phyloP scores from a whole-genome alignment of 1,140 invertebrate species.

The Manduca sexta region DNA sequence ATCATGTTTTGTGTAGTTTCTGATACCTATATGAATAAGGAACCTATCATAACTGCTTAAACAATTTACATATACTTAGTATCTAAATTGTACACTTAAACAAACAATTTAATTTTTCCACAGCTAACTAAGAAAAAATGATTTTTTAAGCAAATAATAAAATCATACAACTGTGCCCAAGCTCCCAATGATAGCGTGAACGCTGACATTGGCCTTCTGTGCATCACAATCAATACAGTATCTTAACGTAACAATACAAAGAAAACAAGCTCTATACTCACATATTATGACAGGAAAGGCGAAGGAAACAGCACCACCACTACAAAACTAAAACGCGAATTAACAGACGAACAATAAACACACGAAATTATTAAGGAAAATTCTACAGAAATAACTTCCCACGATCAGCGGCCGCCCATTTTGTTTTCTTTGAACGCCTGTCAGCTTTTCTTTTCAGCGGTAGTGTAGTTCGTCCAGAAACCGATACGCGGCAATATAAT shows the following conservation, averaged over 20 bases:
- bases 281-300: slow-evolving; percentile 25
- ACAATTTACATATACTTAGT: too few species aligned
- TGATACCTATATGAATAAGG: too few species aligned
- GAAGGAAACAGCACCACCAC: slow-evolving; percentile 31
- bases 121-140: too few species aligned
- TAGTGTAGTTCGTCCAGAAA: neutral
- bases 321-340: slow-evolving; percentile 17
- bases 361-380: slow-evolving; percentile 30
- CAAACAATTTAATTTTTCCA: too few species aligned
- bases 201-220: slow-evolving; percentile 59
- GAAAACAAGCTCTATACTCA: slow-evolving; percentile 28
- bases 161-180: slow-evolving; percentile 14
- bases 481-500: neutral
- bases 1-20: too few species aligned
- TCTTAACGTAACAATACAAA: slow-evolving; percentile 20
- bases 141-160: too few species aligned
- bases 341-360: slow-evolving; percentile 18
- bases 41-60: too few species aligned
- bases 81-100: too few species aligned
- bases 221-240: slow-evolving; percentile 48
- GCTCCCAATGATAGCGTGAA: slow-evolving; percentile 15
- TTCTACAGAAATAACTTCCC: slow-evolving; percentile 20
- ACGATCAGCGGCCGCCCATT: slow-evolving; percentile 39
- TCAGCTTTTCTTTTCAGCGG: too few species aligned
- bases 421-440: slow-evolving; percentile 24